Evolutionary conservation across 2,888 invertebrate species (phyloP).

Genomic region (Octonoba sinensis): DNA sequence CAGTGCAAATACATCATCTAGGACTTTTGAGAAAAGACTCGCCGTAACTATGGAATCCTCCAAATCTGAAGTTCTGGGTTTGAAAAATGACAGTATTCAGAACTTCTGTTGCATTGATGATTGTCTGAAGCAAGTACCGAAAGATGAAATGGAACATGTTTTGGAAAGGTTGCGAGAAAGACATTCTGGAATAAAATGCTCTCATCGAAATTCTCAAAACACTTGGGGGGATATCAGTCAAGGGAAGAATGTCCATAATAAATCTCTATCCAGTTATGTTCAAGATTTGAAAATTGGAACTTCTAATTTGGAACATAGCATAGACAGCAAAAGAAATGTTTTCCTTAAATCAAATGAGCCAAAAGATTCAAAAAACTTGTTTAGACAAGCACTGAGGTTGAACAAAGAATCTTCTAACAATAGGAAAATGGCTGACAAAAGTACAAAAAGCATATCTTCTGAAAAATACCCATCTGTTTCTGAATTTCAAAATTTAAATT

Average conservation of each 20-base stretch:
- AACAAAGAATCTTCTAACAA: conserved; percentile 18
- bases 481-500: conserved; percentile 6
- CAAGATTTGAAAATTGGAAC: conserved; percentile 30
- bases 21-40: conserved; percentile 17
- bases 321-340: conserved; percentile 5
- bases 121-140: conserved; percentile 30
- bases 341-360: conserved; percentile 17
- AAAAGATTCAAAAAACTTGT: conserved; percentile 3
- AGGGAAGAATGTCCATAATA: conserved; percentile 8
- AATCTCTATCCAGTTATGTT: conserved; percentile 14
- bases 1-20: not conserved
- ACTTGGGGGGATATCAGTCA: not conserved
- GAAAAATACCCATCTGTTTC: conserved; percentile 26
- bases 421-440: conserved; percentile 35
- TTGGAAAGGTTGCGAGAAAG: conserved; percentile 33
- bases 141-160: conserved; percentile 49
- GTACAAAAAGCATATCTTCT: conserved; percentile 24
- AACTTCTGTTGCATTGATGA: conserved; percentile 30
- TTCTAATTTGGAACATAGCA: conserved; percentile 8
- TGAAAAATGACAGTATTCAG: conserved; percentile 17
- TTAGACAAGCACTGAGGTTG: conserved; percentile 23
- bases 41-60: not conserved
- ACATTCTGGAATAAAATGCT: conserved; percentile 3
- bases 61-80: conserved; percentile 15
- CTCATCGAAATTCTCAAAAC: not conserved